These are phyloP conservation scores for Monomorium pharaonis DNA, from an alignment of 1,140 invertebrate genomes.

Conservation along the genomic window DNA sequence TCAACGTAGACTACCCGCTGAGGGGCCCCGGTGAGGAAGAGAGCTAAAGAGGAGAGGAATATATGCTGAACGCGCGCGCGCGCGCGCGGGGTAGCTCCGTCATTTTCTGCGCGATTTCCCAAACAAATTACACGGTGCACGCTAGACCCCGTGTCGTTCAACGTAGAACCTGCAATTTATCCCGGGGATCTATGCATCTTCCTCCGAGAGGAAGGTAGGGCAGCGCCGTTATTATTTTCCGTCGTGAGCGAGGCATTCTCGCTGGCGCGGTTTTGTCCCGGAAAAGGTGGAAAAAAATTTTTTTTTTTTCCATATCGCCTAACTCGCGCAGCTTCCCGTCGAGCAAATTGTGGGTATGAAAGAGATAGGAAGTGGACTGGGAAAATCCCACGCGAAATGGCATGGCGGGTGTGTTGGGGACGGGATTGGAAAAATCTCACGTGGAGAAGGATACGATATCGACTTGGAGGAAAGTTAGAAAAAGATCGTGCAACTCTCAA, in stretches of 20 bases:
- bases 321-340: background rate
- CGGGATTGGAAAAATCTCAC: background rate
- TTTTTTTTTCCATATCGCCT: background rate
- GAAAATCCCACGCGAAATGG: background rate
- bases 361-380: background rate
- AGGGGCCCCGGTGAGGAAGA: background rate
- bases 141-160: slow-evolving; percentile 23
- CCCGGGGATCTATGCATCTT: slow-evolving; percentile 37
- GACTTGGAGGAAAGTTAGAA: background rate
- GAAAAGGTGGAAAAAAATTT: slow-evolving; percentile 30
- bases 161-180: slow-evolving; percentile 41
- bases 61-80: background rate
- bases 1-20: slow-evolving; percentile 65
- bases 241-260: background rate
- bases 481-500: background rate
- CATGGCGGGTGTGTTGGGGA: background rate
- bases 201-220: slow-evolving; percentile 25
- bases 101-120: slow-evolving; percentile 57
- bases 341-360: background rate
- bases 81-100: slow-evolving; percentile 30
- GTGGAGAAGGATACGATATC: background rate
- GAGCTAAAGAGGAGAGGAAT: background rate
- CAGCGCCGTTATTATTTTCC: background rate
- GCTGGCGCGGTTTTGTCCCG: background rate
- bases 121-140: slow-evolving; percentile 48